These are phyloP conservation scores for Ectobius pallidus DNA, from an alignment of 2,888 invertebrate genomes.

Conservation along the genomic window DNA sequence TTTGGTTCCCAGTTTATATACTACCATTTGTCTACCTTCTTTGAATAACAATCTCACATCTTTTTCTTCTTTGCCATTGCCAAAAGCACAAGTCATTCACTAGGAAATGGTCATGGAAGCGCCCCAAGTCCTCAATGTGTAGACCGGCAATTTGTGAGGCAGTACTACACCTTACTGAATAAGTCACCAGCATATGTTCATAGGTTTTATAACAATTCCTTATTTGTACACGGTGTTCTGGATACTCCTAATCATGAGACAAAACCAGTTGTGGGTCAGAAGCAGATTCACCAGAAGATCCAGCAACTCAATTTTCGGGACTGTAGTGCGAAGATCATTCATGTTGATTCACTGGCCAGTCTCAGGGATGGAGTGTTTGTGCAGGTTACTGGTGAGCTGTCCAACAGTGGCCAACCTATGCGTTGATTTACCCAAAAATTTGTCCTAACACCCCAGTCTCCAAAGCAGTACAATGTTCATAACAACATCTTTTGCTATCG, in stretches of 20 bases:
- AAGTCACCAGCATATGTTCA: constrained; percentile 93
- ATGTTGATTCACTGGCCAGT: constrained; percentile 92
- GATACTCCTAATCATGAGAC: constrained; percentile 84
- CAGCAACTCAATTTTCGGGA: constrained; percentile 94
- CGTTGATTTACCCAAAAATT: constrained; percentile 98
- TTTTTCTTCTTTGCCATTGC: constrained; percentile 21
- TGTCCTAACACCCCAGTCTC: constrained; percentile 93
- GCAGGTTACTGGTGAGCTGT: constrained; percentile 96
- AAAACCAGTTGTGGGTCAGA: constrained; percentile 85
- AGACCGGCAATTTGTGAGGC: constrained; percentile 98
- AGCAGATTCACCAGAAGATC: constrained; percentile 95
- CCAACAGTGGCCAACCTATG: constrained; percentile 96
- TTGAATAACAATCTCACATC: not conserved
- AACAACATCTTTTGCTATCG: constrained; percentile 99
- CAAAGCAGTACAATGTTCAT: constrained; percentile 98
- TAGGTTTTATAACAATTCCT: constrained; percentile 92
- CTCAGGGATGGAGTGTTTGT: constrained; percentile 94
- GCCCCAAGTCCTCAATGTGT: constrained; percentile 93
- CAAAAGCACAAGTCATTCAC: constrained; percentile 34
- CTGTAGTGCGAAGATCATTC: constrained; percentile 97
- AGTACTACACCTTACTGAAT: constrained; percentile 97
- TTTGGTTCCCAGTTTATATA: constrained; percentile 10
- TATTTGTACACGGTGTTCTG: constrained; percentile 93
- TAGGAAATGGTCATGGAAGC: constrained; percentile 96
- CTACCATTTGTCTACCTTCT: not conserved